Evolutionary conservation across 2,888 invertebrate species (phyloP), one percentile per base, ranked within the genome.

Genomic region (Lagria hirta): DNA sequence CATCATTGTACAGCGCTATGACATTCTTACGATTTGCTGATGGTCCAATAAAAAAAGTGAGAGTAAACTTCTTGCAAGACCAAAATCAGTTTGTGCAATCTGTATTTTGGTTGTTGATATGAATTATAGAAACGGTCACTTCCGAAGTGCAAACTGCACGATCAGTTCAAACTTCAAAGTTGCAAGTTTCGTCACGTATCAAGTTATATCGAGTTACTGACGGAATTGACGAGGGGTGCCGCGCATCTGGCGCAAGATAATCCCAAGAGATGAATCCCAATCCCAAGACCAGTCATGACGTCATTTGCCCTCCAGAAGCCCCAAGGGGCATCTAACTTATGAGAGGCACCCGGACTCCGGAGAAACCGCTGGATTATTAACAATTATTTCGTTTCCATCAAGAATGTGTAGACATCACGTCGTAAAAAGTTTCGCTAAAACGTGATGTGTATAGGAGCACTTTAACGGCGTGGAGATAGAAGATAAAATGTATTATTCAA

Each of bases 111-210:
- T n/a, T n/a, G n/a, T n/a, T n/a, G n/a, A n/a, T n/a, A n/a, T n/a
- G n/a, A n/a, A n/a, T n/a, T n/a, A n/a, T n/a, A n/a, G n/a, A n/a
- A n/a, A n/a, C n/a, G n/a, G n/a, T n/a, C 33, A 12, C 12, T 22
- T 21, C 26, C 11, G 10, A 22, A 34, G 34, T 42, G 28, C 30
- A 36, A 36, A 43, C 28, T 43, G 43, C 43, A 44, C n/a, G n/a
- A n/a, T n/a, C n/a, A 14, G 13, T 12, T 33, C 16, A 8, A 11
- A 21, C 7, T 16, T 23, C 22, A 22, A 33, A 21, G 14, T 61
- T 58, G 47, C 48, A 55, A 66, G 62, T 65, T 66, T 62, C 60
- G 58, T 67, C 68, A 68, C 67, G 67, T 66, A 58, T 56, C 50
- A 55, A 60, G 58, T 62, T 65, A 65, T 65, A 66, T 65, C 64